Evolutionary conservation across 2,888 invertebrate species (phyloP).

Genomic region (Lasiommata megera): DNA sequence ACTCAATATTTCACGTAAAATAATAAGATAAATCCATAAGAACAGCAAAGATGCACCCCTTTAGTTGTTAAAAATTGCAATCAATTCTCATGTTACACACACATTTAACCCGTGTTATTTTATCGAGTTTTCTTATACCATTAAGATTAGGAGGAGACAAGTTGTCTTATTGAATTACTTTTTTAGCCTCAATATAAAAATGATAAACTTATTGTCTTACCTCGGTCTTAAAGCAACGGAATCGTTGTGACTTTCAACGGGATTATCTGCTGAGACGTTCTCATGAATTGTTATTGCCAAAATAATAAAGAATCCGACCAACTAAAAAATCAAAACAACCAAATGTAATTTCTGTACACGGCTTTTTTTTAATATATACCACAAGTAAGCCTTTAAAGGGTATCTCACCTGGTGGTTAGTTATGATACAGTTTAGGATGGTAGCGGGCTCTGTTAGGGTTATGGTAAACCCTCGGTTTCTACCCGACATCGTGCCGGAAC

Average conservation of each 20-base stretch:
- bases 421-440: too few species aligned
- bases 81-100: background rate
- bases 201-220: background rate
- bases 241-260: background rate
- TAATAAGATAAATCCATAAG: background rate
- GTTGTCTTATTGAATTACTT: background rate
- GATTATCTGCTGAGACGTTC: constrained; percentile 1
- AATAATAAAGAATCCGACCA: background rate
- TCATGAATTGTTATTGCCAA: background rate
- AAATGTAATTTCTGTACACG: background rate
- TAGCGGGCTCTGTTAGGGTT: too few species aligned
- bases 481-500: too few species aligned
- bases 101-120: background rate
- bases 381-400: too few species aligned
- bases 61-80: background rate
- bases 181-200: background rate
- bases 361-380: too few species aligned
- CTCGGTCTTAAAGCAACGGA: background rate
- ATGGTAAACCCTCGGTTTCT: too few species aligned
- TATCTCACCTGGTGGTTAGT: too few species aligned
- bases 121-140: background rate
- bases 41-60: background rate
- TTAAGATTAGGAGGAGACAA: background rate
- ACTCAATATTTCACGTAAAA: background rate
- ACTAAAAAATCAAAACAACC: background rate